Evolutionary conservation across 2,888 invertebrate genomes (phyloP).

Genomic region (Drosophila barbarae): DNA sequence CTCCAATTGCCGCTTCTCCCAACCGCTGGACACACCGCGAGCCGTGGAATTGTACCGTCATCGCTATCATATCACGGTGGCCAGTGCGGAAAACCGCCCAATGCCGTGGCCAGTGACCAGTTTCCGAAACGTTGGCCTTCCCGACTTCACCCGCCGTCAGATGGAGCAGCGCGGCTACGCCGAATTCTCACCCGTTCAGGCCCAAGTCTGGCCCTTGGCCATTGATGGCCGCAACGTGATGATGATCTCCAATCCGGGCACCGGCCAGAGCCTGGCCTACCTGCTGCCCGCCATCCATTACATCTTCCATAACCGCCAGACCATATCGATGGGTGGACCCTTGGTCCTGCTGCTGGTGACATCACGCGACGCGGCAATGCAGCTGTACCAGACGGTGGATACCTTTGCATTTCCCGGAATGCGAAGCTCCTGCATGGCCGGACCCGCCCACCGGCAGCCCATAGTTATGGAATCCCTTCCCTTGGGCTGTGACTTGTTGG

Average conservation of each 20-base stretch:
- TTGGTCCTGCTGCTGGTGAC: constrained; percentile 93
- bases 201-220: constrained; percentile 95
- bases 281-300: constrained; percentile 95
- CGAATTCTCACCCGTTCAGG: constrained; percentile 87
- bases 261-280: constrained; percentile 96
- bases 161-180: neutral
- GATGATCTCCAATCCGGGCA: constrained; percentile 96
- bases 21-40: neutral
- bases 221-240: constrained; percentile 94
- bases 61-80: neutral
- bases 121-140: neutral
- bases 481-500: constrained; percentile 92
- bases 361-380: constrained; percentile 93
- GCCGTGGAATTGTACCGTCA: neutral
- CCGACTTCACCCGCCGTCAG: neutral
- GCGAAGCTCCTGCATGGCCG: constrained; percentile 90
- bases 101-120: neutral
- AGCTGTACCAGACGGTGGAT: constrained; percentile 92
- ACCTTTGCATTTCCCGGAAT: constrained; percentile 85
- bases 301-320: constrained; percentile 88
- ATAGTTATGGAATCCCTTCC: constrained; percentile 85
- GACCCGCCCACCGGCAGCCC: constrained; percentile 88
- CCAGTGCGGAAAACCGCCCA: neutral
- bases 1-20: neutral
- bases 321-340: constrained; percentile 86